Evolutionary conservation across 2,113 vertebrate genomes (phyloP).

Genomic region (Thalassarche chlororhynchos): DNA sequence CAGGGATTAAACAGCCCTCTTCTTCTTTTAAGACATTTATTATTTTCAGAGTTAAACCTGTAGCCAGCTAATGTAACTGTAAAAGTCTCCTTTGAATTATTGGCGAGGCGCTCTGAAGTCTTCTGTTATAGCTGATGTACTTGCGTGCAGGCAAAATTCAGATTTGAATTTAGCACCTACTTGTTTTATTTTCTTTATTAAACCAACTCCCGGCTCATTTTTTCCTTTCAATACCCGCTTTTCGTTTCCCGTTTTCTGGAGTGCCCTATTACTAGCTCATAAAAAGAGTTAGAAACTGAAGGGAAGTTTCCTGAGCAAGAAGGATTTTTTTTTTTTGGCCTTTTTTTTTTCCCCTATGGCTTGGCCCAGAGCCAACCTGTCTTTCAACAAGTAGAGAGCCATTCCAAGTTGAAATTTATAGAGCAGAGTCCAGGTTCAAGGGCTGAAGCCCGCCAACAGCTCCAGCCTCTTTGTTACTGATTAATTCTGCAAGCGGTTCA

Average conservation of each 20-base stretch:
- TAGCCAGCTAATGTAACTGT: conserved; percentile 57
- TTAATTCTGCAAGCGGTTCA: conserved; percentile 71
- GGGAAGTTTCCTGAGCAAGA: conserved; percentile 68
- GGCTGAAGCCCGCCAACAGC: conserved; percentile 73
- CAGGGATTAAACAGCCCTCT: conserved; percentile 3
- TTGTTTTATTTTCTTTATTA: conserved; percentile 58
- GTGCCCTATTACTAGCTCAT: conserved; percentile 63
- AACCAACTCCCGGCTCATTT: background rate
- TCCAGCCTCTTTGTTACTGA: conserved; percentile 75
- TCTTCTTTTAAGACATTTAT: conserved; percentile 58
- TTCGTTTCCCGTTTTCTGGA: background rate
- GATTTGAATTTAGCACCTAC: conserved; percentile 35
- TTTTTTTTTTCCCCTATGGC: background rate
- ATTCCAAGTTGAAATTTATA: conserved; percentile 79
- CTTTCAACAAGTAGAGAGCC: conserved; percentile 73
- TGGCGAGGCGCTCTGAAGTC: background rate
- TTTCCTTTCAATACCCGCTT: background rate
- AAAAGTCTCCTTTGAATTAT: conserved; percentile 60
- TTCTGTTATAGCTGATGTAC: background rate
- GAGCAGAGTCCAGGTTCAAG: conserved; percentile 83
- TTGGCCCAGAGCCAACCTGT: conserved; percentile 70
- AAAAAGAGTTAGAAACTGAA: conserved; percentile 65
- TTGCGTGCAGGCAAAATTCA: background rate
- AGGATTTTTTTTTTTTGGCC: background rate
- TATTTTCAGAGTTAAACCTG: conserved; percentile 55